phyloP scores from a whole-genome alignment of 2,113 vertebrate species.

The Peromyscus maniculatus region DNA sequence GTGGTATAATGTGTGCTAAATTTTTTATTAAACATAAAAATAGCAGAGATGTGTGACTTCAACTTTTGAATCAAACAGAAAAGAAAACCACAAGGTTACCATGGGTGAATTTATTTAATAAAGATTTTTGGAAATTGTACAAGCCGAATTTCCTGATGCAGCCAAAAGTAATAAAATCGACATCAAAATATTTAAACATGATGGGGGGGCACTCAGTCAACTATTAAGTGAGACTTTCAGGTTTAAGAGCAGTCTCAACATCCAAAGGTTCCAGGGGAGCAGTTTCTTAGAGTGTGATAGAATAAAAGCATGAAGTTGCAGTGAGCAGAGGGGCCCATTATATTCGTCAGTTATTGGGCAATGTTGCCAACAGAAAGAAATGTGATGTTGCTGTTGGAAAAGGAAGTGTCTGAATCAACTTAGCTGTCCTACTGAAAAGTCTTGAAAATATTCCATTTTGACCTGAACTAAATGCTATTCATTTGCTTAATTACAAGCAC shows the following conservation, averaged over 20 bases:
- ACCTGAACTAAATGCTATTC: slow-evolving; percentile 61
- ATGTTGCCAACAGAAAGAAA: slow-evolving; percentile 77
- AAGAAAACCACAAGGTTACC: slow-evolving; percentile 56
- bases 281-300: slow-evolving; percentile 66
- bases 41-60: neutral
- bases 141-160: slow-evolving; percentile 61
- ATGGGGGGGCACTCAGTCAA: slow-evolving; percentile 58
- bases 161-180: slow-evolving; percentile 73
- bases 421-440: slow-evolving; percentile 57
- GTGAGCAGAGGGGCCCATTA: slow-evolving; percentile 70
- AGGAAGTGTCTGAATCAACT: slow-evolving; percentile 55
- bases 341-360: slow-evolving; percentile 61
- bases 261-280: slow-evolving; percentile 52
- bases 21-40: slow-evolving; percentile 40
- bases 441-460: slow-evolving; percentile 30
- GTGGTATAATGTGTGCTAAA: slow-evolving; percentile 21
- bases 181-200: slow-evolving; percentile 76
- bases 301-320: slow-evolving; percentile 70
- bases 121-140: slow-evolving; percentile 68
- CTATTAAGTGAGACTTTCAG: slow-evolving; percentile 69
- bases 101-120: slow-evolving; percentile 53
- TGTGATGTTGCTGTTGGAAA: slow-evolving; percentile 76
- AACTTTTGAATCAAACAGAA: slow-evolving; percentile 48
- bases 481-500: slow-evolving; percentile 48
- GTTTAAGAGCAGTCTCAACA: slow-evolving; percentile 75